phyloP scores from a whole-genome alignment of 2,888 invertebrate species.

The Argyra leucocephala region DNA sequence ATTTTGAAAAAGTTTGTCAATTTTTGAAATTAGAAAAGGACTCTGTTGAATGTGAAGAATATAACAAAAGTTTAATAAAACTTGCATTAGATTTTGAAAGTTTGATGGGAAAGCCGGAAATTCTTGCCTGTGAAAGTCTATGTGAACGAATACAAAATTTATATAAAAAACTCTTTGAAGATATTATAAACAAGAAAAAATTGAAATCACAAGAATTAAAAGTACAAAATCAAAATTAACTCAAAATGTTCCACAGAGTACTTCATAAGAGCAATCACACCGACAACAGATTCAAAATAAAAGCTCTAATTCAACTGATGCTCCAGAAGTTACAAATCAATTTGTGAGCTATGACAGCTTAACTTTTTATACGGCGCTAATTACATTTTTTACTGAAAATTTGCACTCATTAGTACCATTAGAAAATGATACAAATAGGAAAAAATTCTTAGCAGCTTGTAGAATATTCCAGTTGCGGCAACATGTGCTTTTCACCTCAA shows the following conservation, averaged over 20 bases:
- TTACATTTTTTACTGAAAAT: conserved; percentile 51
- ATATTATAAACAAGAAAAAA: conserved; percentile 29
- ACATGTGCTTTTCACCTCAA: conserved; percentile 63
- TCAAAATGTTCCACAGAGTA: conserved; percentile 12
- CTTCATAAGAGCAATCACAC: conserved; percentile 23
- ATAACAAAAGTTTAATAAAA: conserved; percentile 42
- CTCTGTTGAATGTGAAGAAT: conserved; percentile 31
- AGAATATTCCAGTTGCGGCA: conserved; percentile 81
- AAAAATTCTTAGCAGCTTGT: conserved; percentile 72
- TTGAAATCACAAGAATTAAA: conserved; percentile 18
- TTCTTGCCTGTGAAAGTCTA: conserved; percentile 48
- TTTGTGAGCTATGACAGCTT: conserved; percentile 49
- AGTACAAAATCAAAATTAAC: conserved; percentile 17
- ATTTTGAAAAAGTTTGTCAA: conserved; percentile 49
- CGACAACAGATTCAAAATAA: conserved; percentile 23
- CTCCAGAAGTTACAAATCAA: conserved; percentile 25
- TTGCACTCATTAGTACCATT: conserved; percentile 52
- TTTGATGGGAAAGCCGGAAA: conserved; percentile 45
- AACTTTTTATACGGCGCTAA: conserved; percentile 49
- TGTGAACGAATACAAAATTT: conserved; percentile 45
- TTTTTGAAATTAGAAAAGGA: conserved; percentile 43
- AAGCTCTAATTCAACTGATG: conserved; percentile 22
- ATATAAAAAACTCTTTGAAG: conserved; percentile 42
- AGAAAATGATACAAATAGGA: conserved; percentile 51
- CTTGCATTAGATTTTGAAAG: conserved; percentile 34